Evolutionary conservation across 2,888 invertebrate genomes (phyloP).

Genomic region (Andrena flavipes): DNA sequence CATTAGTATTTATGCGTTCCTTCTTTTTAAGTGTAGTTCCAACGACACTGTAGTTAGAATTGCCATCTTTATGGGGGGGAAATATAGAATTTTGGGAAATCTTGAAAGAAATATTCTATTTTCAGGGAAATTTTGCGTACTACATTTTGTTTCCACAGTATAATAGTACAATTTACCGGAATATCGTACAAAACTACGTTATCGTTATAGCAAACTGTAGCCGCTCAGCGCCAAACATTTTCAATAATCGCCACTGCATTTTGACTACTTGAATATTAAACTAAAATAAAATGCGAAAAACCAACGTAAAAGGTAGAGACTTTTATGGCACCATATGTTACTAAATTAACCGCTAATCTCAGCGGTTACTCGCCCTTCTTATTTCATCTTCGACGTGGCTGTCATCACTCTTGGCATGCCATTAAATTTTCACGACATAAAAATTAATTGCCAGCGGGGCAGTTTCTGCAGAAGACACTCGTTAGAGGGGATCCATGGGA

Average conservation of each 20-base stretch:
- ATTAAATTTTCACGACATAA: slow-evolving; percentile 63
- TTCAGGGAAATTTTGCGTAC: no score
- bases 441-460: slow-evolving; percentile 65
- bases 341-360: slow-evolving; percentile 64
- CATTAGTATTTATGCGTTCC: no score
- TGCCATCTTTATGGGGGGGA: no score
- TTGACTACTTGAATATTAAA: slow-evolving; percentile 2
- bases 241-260: slow-evolving; percentile 4
- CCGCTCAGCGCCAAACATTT: not conserved
- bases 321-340: slow-evolving; percentile 45
- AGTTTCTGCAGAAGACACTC: slow-evolving; percentile 61
- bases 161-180: no score
- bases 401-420: slow-evolving; percentile 63
- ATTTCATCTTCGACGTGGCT: slow-evolving; percentile 64
- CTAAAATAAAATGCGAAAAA: not conserved
- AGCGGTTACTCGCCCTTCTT: slow-evolving; percentile 38
- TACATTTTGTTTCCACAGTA: no score
- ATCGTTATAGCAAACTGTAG: not conserved
- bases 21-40: no score
- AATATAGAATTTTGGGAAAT: no score
- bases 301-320: slow-evolving; percentile 4
- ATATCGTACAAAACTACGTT: no score
- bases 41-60: no score
- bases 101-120: no score
- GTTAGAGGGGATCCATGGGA: slow-evolving; percentile 61